Evolutionary conservation across 35 echinoderm and acorn worm species (phyloP).

Genomic region (Diadema setosum): DNA sequence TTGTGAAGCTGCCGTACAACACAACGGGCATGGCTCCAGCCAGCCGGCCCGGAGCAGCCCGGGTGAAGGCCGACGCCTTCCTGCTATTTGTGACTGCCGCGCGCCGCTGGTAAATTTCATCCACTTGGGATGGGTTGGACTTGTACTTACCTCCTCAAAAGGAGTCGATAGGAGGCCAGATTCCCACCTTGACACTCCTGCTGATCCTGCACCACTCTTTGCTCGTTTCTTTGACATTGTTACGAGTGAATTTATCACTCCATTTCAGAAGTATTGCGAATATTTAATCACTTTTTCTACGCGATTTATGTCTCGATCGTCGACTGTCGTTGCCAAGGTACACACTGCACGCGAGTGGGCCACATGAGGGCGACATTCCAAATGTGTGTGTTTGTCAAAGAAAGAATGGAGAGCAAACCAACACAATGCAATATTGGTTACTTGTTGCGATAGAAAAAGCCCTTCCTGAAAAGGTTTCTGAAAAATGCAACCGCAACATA

Average conservation of each 20-base stretch:
- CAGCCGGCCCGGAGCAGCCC: not conserved
- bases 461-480: too few species aligned
- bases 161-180: slow-evolving; percentile 76
- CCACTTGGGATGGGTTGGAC: not conserved
- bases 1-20: not conserved
- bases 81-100: not conserved
- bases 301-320: not conserved
- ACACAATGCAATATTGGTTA: too few species aligned
- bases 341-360: not conserved
- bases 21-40: not conserved
- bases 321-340: not conserved
- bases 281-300: not conserved
- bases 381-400: too few species aligned
- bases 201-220: slow-evolving; percentile 94
- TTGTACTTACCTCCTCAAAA: slow-evolving; percentile 86
- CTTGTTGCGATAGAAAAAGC: too few species aligned
- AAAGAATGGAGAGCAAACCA: too few species aligned
- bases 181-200: slow-evolving; percentile 91
- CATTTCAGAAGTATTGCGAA: not conserved
- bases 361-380: slow-evolving; percentile 14
- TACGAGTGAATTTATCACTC: not conserved
- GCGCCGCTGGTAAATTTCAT: not conserved
- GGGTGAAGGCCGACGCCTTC: too few species aligned
- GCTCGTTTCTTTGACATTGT: slow-evolving; percentile 91
- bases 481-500: too few species aligned